A percentile compares a stretch with the other conserved stretches of the same genome.
These are phyloP conservation scores for Boleophthalmus pectinirostris DNA, from an alignment of 2,113 vertebrate genomes.

Conservation along the genomic window DNA sequence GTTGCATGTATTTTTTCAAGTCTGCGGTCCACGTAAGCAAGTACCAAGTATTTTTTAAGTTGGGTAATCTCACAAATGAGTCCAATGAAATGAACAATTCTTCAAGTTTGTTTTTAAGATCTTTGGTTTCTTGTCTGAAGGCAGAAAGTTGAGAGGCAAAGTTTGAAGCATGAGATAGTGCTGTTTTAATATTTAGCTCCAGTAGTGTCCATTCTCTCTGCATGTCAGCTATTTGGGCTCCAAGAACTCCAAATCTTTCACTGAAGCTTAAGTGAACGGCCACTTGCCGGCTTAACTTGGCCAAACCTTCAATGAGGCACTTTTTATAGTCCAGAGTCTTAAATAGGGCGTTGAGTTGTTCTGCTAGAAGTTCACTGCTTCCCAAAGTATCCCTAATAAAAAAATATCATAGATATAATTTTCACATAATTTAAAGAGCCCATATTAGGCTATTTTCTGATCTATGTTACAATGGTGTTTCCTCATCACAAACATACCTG, in stretches of 20 bases:
- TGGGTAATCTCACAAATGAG: constrained; percentile 28
- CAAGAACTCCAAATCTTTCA: constrained; percentile 79
- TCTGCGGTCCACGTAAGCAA: constrained; percentile 69
- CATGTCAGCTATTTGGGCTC: constrained; percentile 81
- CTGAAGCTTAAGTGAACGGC: constrained; percentile 71
- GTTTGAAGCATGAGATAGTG: constrained; percentile 69
- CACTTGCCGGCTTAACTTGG: constrained; percentile 72
- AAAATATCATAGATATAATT: too few species aligned
- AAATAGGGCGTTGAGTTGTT: constrained; percentile 77
- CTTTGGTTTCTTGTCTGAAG: constrained; percentile 68
- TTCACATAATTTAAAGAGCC: too few species aligned
- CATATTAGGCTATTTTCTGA: too few species aligned
- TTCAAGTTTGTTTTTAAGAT: constrained; percentile 73
- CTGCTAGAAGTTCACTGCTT: constrained; percentile 74
- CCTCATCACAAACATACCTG: too few species aligned
- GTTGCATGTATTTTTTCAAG: constrained; percentile 72
- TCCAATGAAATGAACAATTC: constrained; percentile 52
- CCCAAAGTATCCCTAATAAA: constrained; percentile 73
- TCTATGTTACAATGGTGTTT: too few species aligned
- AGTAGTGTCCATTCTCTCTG: constrained; percentile 81
- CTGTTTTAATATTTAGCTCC: constrained; percentile 76
- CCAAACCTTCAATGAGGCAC: constrained; percentile 70
- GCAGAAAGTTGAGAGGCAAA: constrained; percentile 69
- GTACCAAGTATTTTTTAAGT: constrained; percentile 46
- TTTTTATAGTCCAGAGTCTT: constrained; percentile 75